phyloP scores from a whole-genome alignment of 2,888 invertebrate species.

The Hydraecia micacea region DNA sequence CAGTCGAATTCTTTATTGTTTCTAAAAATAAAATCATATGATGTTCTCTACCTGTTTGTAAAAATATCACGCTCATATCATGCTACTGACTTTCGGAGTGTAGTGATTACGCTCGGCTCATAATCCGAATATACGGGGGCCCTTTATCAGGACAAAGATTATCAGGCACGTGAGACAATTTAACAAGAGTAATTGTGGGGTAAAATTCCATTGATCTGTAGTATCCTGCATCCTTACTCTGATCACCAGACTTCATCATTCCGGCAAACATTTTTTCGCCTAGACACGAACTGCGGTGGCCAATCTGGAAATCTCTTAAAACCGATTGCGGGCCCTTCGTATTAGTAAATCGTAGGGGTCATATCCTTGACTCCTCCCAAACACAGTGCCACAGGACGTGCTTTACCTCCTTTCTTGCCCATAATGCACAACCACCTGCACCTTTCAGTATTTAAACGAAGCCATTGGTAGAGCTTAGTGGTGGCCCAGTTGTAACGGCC shows the following conservation, averaged over 20 bases:
- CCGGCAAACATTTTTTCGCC: neutral
- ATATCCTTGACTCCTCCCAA: neutral
- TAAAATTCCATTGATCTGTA: neutral
- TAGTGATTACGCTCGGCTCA: constrained; percentile 20
- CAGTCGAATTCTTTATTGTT: constrained; percentile 8
- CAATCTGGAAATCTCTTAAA: neutral
- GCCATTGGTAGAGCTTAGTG: neutral
- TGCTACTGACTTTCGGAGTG: neutral
- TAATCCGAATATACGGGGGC: neutral
- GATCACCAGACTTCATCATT: neutral
- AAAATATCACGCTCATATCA: constrained; percentile 26
- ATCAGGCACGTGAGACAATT: neutral
- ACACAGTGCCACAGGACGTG: neutral
- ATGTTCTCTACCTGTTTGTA: neutral
- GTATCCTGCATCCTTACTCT: neutral
- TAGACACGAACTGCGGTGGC: no score
- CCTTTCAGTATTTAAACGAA: neutral
- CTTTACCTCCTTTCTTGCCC: neutral
- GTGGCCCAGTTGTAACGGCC: no score
- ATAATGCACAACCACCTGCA: neutral
- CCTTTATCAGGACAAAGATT: neutral
- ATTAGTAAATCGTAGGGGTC: neutral
- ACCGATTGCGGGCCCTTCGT: neutral
- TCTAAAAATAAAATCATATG: constrained; percentile 43
- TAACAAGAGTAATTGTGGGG: neutral